Base-by-base conservation (phyloP, 1,140 invertebrate species). In the Ostrea edulis region DNA sequence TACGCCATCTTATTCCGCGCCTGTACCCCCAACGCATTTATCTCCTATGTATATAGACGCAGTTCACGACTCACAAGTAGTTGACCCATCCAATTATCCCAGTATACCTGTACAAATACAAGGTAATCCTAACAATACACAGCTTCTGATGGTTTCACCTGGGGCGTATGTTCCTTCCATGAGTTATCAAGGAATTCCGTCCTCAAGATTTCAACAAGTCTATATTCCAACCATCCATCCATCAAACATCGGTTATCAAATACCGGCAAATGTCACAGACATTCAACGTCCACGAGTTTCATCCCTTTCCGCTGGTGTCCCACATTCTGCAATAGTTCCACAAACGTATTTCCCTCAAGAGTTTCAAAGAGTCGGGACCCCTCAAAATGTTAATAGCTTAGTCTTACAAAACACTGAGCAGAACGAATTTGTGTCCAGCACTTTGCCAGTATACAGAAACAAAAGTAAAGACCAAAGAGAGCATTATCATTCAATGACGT, bases 41-140 rank as follows among this genome's bases (percentile, higher is more conserved):
- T 83, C 86, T 55, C 20, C 35, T 22, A 58, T 83, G 54, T 87
- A 87, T 53, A 17, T 82, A 51, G 54, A 82, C 25, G 51, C 86
- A 0, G 25, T 82, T 51, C 65, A 77, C 35, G 53, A 58, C 29
- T 58, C 68, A 29, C 68, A 68, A 25, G 22, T 25, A n/a, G 25
- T 9, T 25, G 65, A 68, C 0, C 65, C 22, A 77, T 9, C 68
- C 7, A 29, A 14, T 2, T 77, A 77, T 35, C 68, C 68, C 12
- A 25, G 25, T 77, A 77, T 77, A 29, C 68, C 68, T 8, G 25
- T 77, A 17, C 68, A 77, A 9, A 29, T 77, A 14, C 22, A 71
- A 12, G 22, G 68, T 14, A 25, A 29, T 77, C 68, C 68, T 2
- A 77, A 35, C 29, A 35, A 35, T 29, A 3, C 68, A 35, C 68